These are phyloP conservation scores for Ariolimax columbianus DNA, from an alignment of 2,888 invertebrate genomes.

Conservation along the genomic window DNA sequence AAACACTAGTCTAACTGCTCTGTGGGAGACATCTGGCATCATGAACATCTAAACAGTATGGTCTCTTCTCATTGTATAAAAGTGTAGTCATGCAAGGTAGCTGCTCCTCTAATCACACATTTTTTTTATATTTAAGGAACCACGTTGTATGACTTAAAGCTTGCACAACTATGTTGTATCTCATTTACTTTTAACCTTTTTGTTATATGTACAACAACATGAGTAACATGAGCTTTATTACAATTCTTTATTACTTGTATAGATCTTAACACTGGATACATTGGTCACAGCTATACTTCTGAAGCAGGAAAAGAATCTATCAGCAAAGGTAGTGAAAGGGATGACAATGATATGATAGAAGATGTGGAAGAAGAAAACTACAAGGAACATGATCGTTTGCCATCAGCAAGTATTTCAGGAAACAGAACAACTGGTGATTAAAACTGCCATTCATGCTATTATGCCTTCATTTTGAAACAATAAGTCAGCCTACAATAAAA, in stretches of 20 bases:
- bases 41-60: no score
- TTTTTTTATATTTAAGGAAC: no score
- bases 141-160: no score
- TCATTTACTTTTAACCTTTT: not conserved
- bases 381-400: not conserved
- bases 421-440: constrained; percentile 32
- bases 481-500: no score
- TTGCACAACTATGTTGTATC: not conserved
- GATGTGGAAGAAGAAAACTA: not conserved
- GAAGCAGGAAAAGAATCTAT: not conserved
- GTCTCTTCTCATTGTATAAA: no score
- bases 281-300: not conserved
- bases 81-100: no score
- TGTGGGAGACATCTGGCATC: no score
- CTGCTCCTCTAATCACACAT: no score
- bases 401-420: not conserved
- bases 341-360: not conserved
- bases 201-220: not conserved
- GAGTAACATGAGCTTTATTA: not conserved
- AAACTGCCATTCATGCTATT: not conserved
- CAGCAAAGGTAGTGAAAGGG: not conserved
- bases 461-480: not conserved
- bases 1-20: no score
- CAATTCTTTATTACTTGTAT: not conserved
- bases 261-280: not conserved